phyloP scores from a whole-genome alignment of 2,113 vertebrate species.

The Cavia aperea region DNA sequence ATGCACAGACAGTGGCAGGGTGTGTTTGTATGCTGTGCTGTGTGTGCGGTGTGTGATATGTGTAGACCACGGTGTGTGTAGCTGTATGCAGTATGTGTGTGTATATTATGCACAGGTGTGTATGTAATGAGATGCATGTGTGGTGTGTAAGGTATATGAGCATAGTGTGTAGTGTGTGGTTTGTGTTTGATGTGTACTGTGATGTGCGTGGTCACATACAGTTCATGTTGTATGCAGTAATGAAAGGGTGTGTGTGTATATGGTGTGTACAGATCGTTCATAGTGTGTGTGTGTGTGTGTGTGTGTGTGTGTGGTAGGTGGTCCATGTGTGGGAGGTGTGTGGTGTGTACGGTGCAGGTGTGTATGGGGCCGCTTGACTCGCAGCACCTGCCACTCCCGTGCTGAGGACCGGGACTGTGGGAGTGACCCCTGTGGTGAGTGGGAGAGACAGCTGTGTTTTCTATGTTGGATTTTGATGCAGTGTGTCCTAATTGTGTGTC shows the following conservation, averaged over 20 bases:
- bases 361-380: background rate
- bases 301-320: background rate
- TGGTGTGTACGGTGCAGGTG: background rate
- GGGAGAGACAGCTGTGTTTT: background rate
- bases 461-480: background rate
- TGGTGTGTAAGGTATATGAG: background rate
- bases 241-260: background rate
- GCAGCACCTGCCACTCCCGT: background rate
- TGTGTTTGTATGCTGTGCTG: background rate
- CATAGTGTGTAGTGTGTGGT: no score
- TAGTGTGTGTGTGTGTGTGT: background rate
- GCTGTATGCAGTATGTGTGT: background rate
- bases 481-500: background rate
- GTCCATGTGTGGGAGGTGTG: background rate
- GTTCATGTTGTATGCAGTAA: background rate
- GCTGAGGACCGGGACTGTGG: accelerated
- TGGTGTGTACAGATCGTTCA: background rate
- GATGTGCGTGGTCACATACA: no score
- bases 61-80: background rate
- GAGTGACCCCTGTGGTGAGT: accelerated
- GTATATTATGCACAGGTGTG: no score
- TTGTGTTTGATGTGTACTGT: background rate
- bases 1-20: background rate
- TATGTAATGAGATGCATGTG: background rate
- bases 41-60: no score